Evolutionary conservation across 2,797 vertebrate genomes (phyloP).

Genomic region (Pygocentrus nattereri): DNA sequence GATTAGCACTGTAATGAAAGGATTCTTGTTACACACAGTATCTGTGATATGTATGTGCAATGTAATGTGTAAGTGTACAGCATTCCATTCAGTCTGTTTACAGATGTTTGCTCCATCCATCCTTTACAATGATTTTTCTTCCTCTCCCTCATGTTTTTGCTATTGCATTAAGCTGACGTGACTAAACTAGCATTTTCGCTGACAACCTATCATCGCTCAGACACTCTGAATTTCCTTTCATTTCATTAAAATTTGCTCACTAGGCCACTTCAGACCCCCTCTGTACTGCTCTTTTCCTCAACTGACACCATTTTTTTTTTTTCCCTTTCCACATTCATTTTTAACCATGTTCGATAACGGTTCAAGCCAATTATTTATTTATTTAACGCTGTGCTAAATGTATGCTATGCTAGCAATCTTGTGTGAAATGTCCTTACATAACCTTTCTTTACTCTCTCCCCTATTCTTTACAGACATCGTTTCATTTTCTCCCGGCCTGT

Average conservation of each 20-base stretch:
- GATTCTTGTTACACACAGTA: background rate
- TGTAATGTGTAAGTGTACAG: background rate
- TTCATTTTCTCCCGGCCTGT: too few species aligned
- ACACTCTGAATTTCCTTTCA: background rate
- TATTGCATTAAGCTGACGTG: background rate
- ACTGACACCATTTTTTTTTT: background rate
- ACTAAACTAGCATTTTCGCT: background rate
- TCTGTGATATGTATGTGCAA: too few species aligned
- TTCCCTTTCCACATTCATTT: background rate
- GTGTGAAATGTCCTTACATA: background rate
- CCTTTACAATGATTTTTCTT: background rate
- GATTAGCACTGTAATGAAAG: conserved; percentile 6
- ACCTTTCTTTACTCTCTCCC: background rate
- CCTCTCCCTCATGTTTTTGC: background rate
- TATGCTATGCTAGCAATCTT: background rate
- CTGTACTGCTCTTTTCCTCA: background rate
- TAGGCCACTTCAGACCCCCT: background rate
- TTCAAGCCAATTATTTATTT: background rate
- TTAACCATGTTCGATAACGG: background rate
- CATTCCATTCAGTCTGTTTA: background rate
- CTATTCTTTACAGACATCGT: background rate
- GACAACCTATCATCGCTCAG: background rate
- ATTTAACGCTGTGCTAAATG: background rate
- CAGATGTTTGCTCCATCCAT: background rate
- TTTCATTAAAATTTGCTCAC: background rate